Evolutionary conservation across 2,888 invertebrate species (phyloP), one percentile per base, ranked within the genome.

Genomic region (Athalia circularis): DNA sequence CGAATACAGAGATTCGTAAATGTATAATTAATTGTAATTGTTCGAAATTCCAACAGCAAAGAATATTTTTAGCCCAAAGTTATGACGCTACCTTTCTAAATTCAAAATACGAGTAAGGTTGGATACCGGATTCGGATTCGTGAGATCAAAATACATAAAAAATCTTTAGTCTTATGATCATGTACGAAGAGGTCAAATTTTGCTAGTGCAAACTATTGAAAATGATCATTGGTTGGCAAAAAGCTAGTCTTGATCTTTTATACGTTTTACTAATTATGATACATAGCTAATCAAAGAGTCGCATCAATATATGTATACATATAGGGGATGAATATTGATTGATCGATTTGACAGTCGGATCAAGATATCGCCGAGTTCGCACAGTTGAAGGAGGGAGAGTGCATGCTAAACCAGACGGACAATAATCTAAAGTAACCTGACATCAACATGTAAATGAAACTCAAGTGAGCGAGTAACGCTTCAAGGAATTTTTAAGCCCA

Each of bases 381-480:
- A 83, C 83, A 82, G 79, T 79, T 82, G 78, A 84, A 80, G 80
- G 59, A 74, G 79, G 82, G 80, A 86, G 86, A 4, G 59, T 11
- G 72, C 80, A 83, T 82, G 84, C 79, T 81, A 83, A 87, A 87
- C 87, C 87, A 84, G 83, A 84, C 85, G 86, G 87, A 88, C 87
- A 82, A 84, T 83, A 87, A 85, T 84, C 82, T 43, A 29, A 47
- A 57, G 47, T 72, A 72, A 72, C 57, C 72, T 47, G 72, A 72
- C 57, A 47, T 47, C 13, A 72, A 72, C 62, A n/a, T 67, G 50
- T 62, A 77, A 68, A n/a, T n/a, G n/a, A n/a, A n/a, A 65, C 75
- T 72, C 57, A 72, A 72, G 72, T 72, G 72, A 72, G 57, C 72
- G 72, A 72, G 78, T 76, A 81, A 86, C 82, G 87, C 83, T 86